Evolutionary conservation across 2,113 vertebrate species (phyloP).

Genomic region (Oxyura jamaicensis): DNA sequence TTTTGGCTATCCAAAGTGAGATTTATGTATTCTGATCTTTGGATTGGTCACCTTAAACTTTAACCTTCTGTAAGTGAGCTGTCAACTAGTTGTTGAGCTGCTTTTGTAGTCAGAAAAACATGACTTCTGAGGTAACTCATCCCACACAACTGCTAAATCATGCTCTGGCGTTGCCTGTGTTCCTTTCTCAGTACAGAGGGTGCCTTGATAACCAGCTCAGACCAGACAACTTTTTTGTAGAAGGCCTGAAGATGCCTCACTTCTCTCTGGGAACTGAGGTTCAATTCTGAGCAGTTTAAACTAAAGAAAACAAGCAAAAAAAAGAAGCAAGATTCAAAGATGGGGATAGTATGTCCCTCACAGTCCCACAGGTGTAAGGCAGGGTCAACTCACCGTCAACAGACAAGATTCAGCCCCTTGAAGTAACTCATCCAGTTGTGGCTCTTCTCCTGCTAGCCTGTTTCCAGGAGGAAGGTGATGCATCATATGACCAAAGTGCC

Average conservation of each 20-base stretch:
- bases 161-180: neutral
- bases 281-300: neutral
- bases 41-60: neutral
- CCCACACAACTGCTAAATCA: neutral
- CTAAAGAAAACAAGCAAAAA: neutral
- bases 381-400: neutral
- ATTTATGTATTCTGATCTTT: neutral
- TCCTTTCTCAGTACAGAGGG: neutral
- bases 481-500: neutral
- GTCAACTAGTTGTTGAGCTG: neutral
- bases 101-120: neutral
- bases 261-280: neutral
- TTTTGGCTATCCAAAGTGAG: neutral
- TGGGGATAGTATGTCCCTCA: neutral
- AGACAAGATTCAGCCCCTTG: neutral
- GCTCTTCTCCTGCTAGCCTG: neutral
- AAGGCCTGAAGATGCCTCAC: neutral
- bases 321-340: neutral
- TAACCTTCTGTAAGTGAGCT: neutral
- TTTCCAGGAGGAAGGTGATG: neutral
- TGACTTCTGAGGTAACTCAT: neutral
- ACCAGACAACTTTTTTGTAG: neutral
- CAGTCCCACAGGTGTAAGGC: neutral
- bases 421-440: neutral
- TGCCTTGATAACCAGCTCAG: neutral